Conservation (phyloP, 2,797 vertebrate genomes). For the Tachyglossus aculeatus region DNA sequence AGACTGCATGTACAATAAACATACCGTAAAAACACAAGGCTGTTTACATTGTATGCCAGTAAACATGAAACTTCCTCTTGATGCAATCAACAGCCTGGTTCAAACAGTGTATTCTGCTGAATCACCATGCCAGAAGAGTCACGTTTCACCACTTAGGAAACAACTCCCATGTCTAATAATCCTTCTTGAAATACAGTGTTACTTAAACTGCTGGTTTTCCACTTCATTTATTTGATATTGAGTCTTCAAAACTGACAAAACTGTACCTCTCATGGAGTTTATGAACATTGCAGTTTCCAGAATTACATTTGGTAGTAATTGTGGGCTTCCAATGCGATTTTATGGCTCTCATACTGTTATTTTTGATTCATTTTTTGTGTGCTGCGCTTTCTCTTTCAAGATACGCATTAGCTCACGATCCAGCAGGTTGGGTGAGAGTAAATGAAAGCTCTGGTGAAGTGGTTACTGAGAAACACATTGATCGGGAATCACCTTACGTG, state of each 20-base stretch:
- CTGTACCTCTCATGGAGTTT: neutral
- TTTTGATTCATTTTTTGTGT: neutral
- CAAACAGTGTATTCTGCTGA: no score
- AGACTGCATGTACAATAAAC: no score
- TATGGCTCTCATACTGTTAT: neutral
- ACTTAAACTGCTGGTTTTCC: no score
- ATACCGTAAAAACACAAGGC: no score
- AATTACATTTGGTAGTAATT: neutral
- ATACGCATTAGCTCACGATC: constrained; percentile 71
- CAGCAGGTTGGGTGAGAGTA: constrained; percentile 74
- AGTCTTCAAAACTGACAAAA: fast-evolving
- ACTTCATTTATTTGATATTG: no score
- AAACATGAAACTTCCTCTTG: no score
- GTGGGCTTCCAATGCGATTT: neutral
- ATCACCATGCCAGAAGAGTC: no score
- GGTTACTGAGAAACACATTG: constrained; percentile 71
- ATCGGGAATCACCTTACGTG: constrained; percentile 78
- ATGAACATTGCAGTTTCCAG: neutral
- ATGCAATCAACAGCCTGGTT: no score
- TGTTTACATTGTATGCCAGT: no score
- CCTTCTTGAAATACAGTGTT: no score
- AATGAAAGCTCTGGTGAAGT: constrained; percentile 78
- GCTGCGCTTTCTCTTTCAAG: constrained; percentile 60
- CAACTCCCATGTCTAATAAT: no score
- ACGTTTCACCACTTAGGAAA: no score